These are phyloP conservation scores for Parauchenoglanis ngamensis DNA, from an alignment of 2,797 vertebrate species.

Conservation along the genomic window DNA sequence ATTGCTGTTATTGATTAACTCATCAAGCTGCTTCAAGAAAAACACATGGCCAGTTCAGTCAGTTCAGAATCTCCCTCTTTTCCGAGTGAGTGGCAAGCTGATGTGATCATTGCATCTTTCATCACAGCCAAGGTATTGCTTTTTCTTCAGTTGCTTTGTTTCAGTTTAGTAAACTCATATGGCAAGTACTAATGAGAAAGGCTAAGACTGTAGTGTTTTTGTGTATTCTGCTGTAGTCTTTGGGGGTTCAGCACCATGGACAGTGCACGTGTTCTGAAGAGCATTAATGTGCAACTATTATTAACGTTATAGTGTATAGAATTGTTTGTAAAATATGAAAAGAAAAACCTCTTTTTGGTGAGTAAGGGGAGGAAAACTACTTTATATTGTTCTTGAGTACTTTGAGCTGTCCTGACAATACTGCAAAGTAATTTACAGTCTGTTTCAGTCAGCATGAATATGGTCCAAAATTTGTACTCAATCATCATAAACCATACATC, in stretches of 20 bases:
- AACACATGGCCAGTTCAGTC: not conserved
- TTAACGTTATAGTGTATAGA: not conserved
- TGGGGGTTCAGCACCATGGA: conserved; percentile 29
- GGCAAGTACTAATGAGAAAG: not conserved
- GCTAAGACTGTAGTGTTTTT: not conserved
- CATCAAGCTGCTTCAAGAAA: conserved; percentile 22
- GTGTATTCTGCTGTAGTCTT: not conserved
- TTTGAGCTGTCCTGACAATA: not conserved
- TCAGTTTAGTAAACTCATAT: not conserved
- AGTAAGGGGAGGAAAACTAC: not conserved
- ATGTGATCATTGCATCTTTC: not conserved
- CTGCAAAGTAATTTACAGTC: not conserved
- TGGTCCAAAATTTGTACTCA: not conserved
- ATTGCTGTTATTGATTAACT: conserved; percentile 50
- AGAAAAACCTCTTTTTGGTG: too few species aligned
- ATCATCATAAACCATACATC: not conserved
- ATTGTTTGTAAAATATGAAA: not conserved
- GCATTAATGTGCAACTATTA: not conserved
- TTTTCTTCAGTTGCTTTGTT: not conserved
- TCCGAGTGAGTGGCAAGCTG: conserved; percentile 11
- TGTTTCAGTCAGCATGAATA: not conserved
- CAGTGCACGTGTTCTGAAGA: not conserved
- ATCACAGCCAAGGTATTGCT: conserved; percentile 21
- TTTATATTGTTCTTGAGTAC: not conserved
- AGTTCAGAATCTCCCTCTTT: conserved; percentile 8